Evolutionary conservation across 35 echinoderm and acorn worm genomes (phyloP), one percentile per base, ranked within the genome.

Genomic region (Apostichopus japonicus): DNA sequence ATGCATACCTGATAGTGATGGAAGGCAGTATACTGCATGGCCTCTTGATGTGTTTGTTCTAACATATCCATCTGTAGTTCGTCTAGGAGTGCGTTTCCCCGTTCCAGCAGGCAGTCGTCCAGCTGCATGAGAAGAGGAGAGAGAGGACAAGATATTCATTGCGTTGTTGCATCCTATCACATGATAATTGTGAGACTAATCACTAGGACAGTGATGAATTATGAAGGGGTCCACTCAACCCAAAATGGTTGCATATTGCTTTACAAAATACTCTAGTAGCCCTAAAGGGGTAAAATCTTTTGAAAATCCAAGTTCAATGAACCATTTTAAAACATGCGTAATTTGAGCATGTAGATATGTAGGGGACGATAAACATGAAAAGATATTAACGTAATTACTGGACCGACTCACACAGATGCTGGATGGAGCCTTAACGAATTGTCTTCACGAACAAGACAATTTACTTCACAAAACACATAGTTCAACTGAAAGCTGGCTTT

Each of bases 21-120:
- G 90, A 91, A 99, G 24, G 97, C 92, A 14, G 97, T 99, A 83
- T 96, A 99, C 88, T 99, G 97, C 97, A 99, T 99, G 55, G 97
- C 95, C 53, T 99, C 97, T 92, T 99, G 97, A 79, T 99, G 97
- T 5, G 95, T 96, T 81, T 96, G 97, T 70, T 99, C 97, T 76
- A 99, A 78, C 97, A 99, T 99, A 61, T 95, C 95, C 78, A 99
- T 90, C 73, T 99, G 95, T 59, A 99, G 90, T 83, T 99, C 97
- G 65, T 96, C 97, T 56, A 96, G 89, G 22, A 99, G 84, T 71
- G 91, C 77, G 58, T 99, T 99, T 24, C 91, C 83, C 78, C 96
- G 90, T 7, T 94, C 97, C n/a, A 95, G 94, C 4, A 99, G 91
- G 87, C 95, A 96, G 56, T 99, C 97, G 25, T 99, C 97, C 92